These are phyloP conservation scores for Rhagophthalmus giganteus DNA, from an alignment of 2,888 invertebrate species.

Conservation along the genomic window DNA sequence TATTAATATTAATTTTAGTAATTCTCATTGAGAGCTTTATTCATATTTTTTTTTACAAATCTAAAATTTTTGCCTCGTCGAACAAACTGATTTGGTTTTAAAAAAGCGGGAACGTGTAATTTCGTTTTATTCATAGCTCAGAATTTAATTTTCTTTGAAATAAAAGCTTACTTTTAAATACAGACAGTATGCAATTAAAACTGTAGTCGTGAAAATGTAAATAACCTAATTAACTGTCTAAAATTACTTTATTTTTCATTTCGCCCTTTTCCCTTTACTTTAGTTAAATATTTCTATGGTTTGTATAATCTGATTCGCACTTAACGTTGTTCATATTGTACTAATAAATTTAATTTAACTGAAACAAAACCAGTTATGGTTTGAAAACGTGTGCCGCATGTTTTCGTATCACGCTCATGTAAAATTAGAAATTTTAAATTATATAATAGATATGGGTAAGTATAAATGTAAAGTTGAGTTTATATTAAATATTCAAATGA, in stretches of 20 bases:
- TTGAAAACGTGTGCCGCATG: no score
- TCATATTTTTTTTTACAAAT: no score
- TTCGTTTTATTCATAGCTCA: constrained; percentile 11
- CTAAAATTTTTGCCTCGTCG: no score
- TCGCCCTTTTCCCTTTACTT: background rate
- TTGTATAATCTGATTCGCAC: background rate
- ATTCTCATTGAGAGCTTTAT: no score
- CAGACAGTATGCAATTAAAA: constrained; percentile 19
- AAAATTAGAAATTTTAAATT: no score
- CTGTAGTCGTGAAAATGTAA: constrained; percentile 16
- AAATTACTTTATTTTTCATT: constrained; percentile 3
- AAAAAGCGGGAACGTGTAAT: no score
- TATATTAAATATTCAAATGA: no score
- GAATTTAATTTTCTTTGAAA: constrained; percentile 24
- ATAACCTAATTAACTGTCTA: constrained; percentile 19
- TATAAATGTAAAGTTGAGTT: no score
- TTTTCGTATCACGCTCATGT: no score
- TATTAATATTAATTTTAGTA: constrained; percentile 6
- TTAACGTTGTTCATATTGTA: background rate
- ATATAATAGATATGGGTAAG: no score
- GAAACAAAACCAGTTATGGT: no score
- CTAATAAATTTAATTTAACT: background rate
- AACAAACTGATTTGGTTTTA: no score
- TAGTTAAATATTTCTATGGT: background rate
- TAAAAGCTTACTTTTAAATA: constrained; percentile 22